These are phyloP conservation scores for Colossoma macropomum DNA, from an alignment of 2,113 vertebrate genomes.

Conservation along the genomic window DNA sequence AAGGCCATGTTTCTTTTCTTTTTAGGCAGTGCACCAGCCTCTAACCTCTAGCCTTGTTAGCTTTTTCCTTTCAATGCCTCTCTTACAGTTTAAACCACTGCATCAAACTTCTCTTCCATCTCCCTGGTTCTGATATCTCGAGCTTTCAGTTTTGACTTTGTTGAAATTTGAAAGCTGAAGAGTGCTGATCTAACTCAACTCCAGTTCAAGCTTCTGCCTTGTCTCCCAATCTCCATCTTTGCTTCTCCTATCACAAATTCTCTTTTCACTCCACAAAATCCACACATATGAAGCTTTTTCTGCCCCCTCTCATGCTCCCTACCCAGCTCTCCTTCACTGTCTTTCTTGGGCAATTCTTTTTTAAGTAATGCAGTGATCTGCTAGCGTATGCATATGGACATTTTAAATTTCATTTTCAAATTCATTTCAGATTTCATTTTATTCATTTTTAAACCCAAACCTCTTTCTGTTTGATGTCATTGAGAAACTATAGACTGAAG, in stretches of 20 bases:
- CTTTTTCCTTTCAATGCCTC: background rate
- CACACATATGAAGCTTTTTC: background rate
- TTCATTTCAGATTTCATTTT: too few relatives aligned
- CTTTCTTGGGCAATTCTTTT: too few relatives aligned
- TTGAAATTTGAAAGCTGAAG: conserved; percentile 11
- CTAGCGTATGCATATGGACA: too few relatives aligned
- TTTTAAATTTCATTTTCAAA: too few relatives aligned
- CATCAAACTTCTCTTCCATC: background rate
- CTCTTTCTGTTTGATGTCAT: too few relatives aligned
- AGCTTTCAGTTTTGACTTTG: background rate
- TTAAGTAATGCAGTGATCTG: too few relatives aligned
- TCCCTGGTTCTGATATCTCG: background rate
- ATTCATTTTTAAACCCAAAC: too few relatives aligned
- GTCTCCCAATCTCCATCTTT: background rate
- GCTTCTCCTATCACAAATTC: background rate
- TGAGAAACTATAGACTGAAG: too few relatives aligned
- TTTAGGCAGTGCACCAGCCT: background rate
- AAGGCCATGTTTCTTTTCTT: background rate
- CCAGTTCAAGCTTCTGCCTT: conserved; percentile 4
- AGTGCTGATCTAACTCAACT: background rate
- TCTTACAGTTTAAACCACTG: background rate
- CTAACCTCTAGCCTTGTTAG: background rate
- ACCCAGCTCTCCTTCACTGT: background rate
- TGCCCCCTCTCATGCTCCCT: background rate
- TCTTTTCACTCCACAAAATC: background rate